Evolutionary conservation across 2,113 vertebrate species (phyloP).

Genomic region (Eretmochelys imbricata): DNA sequence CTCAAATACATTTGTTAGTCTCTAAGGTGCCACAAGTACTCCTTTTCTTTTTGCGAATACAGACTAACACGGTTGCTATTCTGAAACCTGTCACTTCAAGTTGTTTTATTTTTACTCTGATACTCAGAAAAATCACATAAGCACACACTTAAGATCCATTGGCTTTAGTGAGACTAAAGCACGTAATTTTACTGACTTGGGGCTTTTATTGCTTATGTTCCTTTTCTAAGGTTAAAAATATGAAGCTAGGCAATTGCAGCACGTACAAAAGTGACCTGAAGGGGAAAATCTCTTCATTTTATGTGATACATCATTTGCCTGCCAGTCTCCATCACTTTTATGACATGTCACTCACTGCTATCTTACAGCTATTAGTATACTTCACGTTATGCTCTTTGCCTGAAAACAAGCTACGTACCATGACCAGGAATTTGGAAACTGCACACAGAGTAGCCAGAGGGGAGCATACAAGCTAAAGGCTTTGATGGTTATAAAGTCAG

Average conservation of each 20-base stretch:
- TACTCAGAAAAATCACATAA: not conserved
- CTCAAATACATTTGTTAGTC: too few species aligned
- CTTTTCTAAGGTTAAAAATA: not conserved
- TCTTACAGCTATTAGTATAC: not conserved
- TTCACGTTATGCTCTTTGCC: not conserved
- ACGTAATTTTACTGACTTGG: not conserved
- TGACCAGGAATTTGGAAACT: not conserved
- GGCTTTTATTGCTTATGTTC: not conserved
- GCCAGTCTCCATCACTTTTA: not conserved
- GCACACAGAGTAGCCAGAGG: not conserved
- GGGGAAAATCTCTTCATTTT: not conserved
- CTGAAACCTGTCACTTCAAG: not conserved
- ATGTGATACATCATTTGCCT: not conserved
- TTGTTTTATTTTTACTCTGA: not conserved
- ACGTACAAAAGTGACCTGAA: not conserved
- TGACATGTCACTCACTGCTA: not conserved
- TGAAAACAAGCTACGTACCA: not conserved
- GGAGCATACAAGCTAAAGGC: not conserved
- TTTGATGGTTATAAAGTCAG: not conserved
- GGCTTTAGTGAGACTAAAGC: not conserved
- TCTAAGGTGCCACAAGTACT: too few species aligned
- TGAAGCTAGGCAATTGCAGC: not conserved
- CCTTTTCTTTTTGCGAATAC: too few species aligned
- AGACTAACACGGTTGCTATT: too few species aligned
- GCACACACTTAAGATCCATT: fast-evolving